Evolutionary conservation across 2,797 vertebrate species (phyloP), one percentile per base, ranked within the genome.

Genomic region (Syncerus caffer): DNA sequence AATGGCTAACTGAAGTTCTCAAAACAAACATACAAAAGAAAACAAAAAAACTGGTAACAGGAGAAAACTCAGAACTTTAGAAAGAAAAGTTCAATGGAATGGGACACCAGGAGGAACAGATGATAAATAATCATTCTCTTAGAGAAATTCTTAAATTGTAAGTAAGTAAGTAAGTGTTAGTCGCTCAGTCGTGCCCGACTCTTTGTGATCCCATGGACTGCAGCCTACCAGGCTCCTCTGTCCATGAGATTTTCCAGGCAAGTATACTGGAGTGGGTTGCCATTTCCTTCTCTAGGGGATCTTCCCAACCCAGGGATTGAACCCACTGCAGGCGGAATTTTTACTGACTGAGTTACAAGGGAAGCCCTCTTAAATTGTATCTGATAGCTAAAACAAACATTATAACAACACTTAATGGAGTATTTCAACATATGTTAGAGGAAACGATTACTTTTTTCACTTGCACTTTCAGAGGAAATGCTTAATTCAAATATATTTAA

Each of bases 171-270:
- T 71, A 38, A 71, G 17, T 38, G n/a, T 71, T 38, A 23, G 19
- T 71, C 0, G 0, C 64, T 71, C n/a, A 23, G 19, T 71, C 0
- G 19, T 38, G n/a, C 64, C 34, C 0, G 0, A 71, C 34, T 71
- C 67, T 34, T 34, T 38, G 21, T 0, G 11, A 38, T 13, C 19
- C 19, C 34, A 71, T 23, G 67, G 67, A 38, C 67, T 38, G 67
- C 10, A 38, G 34, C 10, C 34, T 10, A 71, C 34, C 19, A 71
- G 67, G 1, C 34, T 71, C 67, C 64, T 71, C 64, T 38, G 4
- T 71, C 34, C 10, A 23, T 13, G 34, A 38, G 2, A 71, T 71
- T 23, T 23, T 71, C 67, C 19, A 6, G 67, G 67, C 34, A 38
- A 38, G 34, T 2, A 38, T 38, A 38, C 19, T 38, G 34, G 67